Percentiles rank a stretch among this genome's conserved stretches.
These are phyloP conservation scores for Calycopis cecrops DNA, from an alignment of 1,140 invertebrate genomes.

Conservation along the genomic window DNA sequence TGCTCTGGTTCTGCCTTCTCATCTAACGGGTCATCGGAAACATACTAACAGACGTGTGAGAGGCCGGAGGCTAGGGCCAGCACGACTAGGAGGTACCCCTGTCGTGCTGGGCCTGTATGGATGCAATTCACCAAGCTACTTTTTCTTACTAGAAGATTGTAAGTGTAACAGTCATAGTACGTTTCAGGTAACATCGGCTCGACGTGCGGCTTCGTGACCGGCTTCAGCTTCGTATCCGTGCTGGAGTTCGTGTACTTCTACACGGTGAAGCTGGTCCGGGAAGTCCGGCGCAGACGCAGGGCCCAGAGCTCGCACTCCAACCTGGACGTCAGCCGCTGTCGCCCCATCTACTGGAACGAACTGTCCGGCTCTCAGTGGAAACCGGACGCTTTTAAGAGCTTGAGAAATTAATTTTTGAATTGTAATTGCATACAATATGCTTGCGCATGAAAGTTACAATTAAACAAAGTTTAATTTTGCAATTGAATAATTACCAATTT, in stretches of 20 bases:
- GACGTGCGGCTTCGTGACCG: constrained; percentile 77
- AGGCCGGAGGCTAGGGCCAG: too few relatives aligned
- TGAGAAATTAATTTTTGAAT: not conserved
- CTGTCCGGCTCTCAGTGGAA: constrained; percentile 32
- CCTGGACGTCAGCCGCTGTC: constrained; percentile 40
- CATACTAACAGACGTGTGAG: too few relatives aligned
- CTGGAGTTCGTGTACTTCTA: constrained; percentile 77
- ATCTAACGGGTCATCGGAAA: too few relatives aligned
- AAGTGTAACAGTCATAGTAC: not conserved
- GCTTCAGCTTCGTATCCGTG: constrained; percentile 77
- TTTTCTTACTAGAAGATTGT: too few relatives aligned
- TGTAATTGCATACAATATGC: too few relatives aligned
- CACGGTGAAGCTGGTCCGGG: constrained; percentile 50
- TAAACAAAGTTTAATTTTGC: too few relatives aligned
- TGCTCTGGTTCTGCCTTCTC: too few relatives aligned
- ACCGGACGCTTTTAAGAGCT: constrained; percentile 7
- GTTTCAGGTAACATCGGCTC: constrained; percentile 77
- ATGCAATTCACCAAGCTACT: too few relatives aligned
- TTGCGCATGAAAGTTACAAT: too few relatives aligned
- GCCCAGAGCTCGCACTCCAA: constrained; percentile 20
- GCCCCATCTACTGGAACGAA: constrained; percentile 62
- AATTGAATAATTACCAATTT: too few relatives aligned
- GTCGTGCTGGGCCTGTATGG: too few relatives aligned
- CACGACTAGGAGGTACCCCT: too few relatives aligned
- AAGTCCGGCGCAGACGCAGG: constrained; percentile 28